phyloP scores from a whole-genome alignment of 2,113 vertebrate species.

The Ctenomys sociabilis region DNA sequence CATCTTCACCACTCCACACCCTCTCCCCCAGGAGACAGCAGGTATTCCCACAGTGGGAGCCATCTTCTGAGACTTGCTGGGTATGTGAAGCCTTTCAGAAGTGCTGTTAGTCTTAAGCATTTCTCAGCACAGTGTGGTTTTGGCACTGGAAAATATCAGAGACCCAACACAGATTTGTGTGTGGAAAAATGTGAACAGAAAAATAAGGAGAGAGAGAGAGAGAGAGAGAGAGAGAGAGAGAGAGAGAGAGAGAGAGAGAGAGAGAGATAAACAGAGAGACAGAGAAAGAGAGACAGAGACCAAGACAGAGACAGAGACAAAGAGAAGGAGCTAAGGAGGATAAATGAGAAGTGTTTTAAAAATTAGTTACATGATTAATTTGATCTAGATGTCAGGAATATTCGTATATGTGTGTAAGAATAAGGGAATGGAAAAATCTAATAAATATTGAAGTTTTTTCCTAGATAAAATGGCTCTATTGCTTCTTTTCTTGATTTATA shows the following conservation, averaged over 20 bases:
- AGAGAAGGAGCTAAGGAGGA: background rate
- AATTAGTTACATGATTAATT: slow-evolving; percentile 51
- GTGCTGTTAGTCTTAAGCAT: background rate
- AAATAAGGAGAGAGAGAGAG: background rate
- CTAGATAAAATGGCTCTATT: slow-evolving; percentile 53
- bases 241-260: too few species aligned
- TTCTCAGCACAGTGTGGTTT: slow-evolving; percentile 1
- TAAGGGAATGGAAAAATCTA: slow-evolving; percentile 20
- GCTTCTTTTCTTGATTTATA: slow-evolving; percentile 42
- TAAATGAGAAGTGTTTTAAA: background rate
- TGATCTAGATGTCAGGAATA: slow-evolving; percentile 2
- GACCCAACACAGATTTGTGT: background rate
- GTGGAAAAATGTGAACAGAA: slow-evolving; percentile 15
- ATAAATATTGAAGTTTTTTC: slow-evolving; percentile 1
- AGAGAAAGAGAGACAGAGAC: background rate
- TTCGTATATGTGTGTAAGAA: background rate
- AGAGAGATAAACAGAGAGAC: background rate
- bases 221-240: background rate
- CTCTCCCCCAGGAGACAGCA: background rate
- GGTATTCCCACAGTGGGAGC: background rate
- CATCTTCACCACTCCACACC: background rate
- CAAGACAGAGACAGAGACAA: background rate
- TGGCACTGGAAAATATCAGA: slow-evolving; percentile 4
- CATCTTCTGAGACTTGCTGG: background rate
- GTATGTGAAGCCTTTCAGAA: background rate